Conservation (phyloP, 2,113 vertebrate species). For the Callopanchax toddi region DNA sequence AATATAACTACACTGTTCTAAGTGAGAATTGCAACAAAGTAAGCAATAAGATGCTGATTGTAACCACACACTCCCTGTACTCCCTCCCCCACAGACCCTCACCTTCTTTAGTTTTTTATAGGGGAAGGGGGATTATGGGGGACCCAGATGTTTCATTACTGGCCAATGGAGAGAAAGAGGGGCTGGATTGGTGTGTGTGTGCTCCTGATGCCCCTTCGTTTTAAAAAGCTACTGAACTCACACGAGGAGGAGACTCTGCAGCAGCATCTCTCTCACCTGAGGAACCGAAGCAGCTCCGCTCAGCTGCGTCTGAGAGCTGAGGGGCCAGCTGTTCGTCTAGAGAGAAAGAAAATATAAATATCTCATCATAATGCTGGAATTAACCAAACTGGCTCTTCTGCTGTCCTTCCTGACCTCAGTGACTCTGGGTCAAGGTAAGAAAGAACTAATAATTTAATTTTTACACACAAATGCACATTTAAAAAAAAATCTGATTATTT, state of each 20-base stretch:
- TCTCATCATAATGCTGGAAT: conserved; percentile 72
- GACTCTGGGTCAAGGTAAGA: conserved; percentile 79
- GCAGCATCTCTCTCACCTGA: conserved; percentile 65
- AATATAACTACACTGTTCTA: background rate
- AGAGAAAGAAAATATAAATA: background rate
- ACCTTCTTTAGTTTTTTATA: conserved; percentile 60
- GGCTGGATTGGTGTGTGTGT: conserved; percentile 74
- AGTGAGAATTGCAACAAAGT: background rate
- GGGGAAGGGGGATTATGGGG: conserved; percentile 68
- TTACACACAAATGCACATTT: conserved; percentile 35
- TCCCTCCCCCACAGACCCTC: conserved; percentile 39
- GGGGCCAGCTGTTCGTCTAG: conserved; percentile 1
- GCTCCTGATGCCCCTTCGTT: conserved; percentile 70
- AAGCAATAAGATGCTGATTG: no score
- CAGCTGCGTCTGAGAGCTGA: conserved; percentile 8
- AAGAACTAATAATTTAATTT: conserved; percentile 7
- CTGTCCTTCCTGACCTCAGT: conserved; percentile 62
- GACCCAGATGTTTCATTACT: conserved; percentile 73
- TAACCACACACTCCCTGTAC: conserved; percentile 5
- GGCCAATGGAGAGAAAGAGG: conserved; percentile 81
- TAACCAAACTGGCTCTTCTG: conserved; percentile 66
- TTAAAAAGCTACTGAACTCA: conserved; percentile 76
- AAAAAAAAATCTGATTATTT: conserved; percentile 38
- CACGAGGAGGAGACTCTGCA: conserved; percentile 53
- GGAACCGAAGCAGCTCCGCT: conserved; percentile 1